phyloP scores from a whole-genome alignment of 2,888 invertebrate genomes.

The Andrena bicolor region DNA sequence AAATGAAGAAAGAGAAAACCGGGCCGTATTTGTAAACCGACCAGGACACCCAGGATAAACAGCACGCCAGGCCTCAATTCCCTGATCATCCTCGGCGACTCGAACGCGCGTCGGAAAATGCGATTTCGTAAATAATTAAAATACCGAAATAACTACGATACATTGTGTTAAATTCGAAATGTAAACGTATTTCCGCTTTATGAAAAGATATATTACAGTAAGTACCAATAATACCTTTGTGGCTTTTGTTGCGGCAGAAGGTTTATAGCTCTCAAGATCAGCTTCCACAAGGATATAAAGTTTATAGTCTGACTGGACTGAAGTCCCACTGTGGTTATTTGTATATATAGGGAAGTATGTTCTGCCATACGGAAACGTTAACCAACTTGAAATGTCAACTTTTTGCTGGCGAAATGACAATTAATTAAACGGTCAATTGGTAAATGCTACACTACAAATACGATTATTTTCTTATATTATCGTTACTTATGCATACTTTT shows the following conservation, averaged over 20 bases:
- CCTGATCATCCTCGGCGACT: no score
- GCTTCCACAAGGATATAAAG: constrained; percentile 84
- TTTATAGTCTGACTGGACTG: constrained; percentile 70
- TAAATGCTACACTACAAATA: constrained; percentile 1
- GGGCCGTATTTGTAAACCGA: no score
- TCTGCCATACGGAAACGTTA: constrained; percentile 82
- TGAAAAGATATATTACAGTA: background rate
- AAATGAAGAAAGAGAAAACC: no score
- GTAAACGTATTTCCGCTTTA: background rate
- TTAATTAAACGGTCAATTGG: constrained; percentile 29
- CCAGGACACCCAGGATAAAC: no score
- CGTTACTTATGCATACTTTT: constrained; percentile 83
- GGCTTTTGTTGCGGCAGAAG: constrained; percentile 75
- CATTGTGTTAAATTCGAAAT: background rate
- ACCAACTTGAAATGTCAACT: constrained; percentile 84
- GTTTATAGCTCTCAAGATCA: constrained; percentile 78
- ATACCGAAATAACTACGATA: no score
- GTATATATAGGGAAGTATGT: constrained; percentile 83
- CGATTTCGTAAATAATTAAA: no score
- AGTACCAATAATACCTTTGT: constrained; percentile 77
- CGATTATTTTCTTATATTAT: constrained; percentile 13
- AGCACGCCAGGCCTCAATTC: no score
- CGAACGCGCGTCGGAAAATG: no score
- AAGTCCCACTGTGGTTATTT: constrained; percentile 75
- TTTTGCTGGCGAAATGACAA: constrained; percentile 82